phyloP scores from a whole-genome alignment of 2,888 invertebrate genomes.

The Diplolepis rosae region DNA sequence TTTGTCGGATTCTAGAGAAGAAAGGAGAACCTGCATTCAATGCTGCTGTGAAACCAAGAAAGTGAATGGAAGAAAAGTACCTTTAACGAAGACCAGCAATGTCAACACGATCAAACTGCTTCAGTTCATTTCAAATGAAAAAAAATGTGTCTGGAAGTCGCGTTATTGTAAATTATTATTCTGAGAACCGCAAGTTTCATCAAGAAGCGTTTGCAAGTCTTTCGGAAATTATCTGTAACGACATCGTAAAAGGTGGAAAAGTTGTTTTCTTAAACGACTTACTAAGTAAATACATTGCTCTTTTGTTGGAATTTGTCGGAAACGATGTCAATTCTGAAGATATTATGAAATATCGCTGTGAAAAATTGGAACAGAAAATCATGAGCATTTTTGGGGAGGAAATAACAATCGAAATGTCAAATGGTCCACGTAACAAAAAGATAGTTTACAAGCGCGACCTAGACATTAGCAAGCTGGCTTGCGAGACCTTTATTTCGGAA shows the following conservation, averaged over 20 bases:
- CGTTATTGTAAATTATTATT: no score
- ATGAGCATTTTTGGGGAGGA: neutral
- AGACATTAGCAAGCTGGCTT: no score
- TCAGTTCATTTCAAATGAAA: no score
- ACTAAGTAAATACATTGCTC: neutral
- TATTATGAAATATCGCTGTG: neutral
- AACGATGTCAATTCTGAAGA: no score
- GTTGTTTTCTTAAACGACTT: neutral
- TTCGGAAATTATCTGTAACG: neutral
- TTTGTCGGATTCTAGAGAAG: no score
- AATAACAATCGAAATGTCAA: neutral
- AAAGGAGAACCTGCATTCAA: no score
- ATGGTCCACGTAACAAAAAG: neutral
- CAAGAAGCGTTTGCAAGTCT: neutral
- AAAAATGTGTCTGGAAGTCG: no score
- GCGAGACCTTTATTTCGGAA: no score
- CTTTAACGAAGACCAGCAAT: no score
- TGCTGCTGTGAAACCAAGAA: no score
- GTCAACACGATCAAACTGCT: no score
- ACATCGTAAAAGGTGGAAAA: neutral
- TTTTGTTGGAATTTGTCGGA: neutral
- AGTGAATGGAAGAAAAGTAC: no score
- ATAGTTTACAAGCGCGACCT: neutral
- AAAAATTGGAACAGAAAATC: neutral
- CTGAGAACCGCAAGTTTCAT: neutral